phyloP scores from a whole-genome alignment of 2,113 vertebrate species.

The Pimephales promelas region DNA sequence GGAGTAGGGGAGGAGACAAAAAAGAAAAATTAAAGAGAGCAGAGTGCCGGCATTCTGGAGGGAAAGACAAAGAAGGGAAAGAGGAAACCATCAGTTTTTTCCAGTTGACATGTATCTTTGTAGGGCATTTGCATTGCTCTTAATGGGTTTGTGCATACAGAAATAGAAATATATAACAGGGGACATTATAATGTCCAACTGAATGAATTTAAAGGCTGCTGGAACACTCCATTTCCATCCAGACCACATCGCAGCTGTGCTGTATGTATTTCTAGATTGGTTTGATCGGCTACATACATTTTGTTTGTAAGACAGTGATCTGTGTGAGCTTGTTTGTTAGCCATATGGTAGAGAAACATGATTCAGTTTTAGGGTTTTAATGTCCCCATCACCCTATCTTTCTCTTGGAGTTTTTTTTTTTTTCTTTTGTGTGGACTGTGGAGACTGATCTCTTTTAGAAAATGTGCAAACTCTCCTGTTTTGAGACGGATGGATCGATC shows the following conservation, averaged over 20 bases:
- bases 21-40: background rate
- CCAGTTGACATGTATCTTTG: background rate
- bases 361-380: background rate
- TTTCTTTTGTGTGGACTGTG: background rate
- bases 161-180: conserved; percentile 12
- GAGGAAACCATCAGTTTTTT: conserved; percentile 25
- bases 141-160: conserved; percentile 35
- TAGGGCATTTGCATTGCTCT: conserved; percentile 28
- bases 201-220: conserved; percentile 9
- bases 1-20: background rate
- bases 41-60: conserved; percentile 17
- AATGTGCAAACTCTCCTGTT: conserved; percentile 35
- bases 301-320: conserved; percentile 15
- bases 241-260: background rate
- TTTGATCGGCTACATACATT: background rate
- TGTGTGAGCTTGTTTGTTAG: conserved; percentile 3
- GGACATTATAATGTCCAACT: background rate
- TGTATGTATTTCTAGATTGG: background rate
- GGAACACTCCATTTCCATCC: background rate
- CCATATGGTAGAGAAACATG: background rate
- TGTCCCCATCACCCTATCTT: conserved; percentile 1
- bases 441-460: conserved; percentile 35
- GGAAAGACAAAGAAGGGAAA: background rate
- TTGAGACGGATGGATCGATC: conserved; percentile 43
- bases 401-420: conserved; percentile 38